Conservation (phyloP, 2,888 invertebrate species). For the Hypomecis punctinalis region DNA sequence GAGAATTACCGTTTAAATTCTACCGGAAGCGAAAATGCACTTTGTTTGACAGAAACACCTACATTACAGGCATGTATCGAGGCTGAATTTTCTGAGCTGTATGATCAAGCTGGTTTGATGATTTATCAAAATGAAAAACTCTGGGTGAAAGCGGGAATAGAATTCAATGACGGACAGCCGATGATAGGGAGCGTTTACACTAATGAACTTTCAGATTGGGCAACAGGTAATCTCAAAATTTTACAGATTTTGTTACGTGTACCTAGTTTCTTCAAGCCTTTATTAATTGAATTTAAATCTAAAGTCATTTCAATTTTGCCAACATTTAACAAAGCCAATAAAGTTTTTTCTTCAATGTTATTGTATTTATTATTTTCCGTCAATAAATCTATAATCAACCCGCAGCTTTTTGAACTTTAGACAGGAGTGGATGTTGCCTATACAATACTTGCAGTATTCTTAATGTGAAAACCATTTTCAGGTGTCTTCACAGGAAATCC, state of each 20-base stretch:
- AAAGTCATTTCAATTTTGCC: too few relatives aligned
- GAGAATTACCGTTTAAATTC: not conserved
- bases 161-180: conserved; percentile 72
- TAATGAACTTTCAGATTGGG: conserved; percentile 72
- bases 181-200: conserved; percentile 74
- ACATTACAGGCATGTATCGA: conserved; percentile 63
- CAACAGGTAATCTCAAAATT: conserved; percentile 58
- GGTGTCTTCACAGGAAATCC: conserved; percentile 68
- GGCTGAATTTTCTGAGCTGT: conserved; percentile 65
- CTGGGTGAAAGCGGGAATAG: conserved; percentile 74
- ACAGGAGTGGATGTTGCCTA: too few relatives aligned
- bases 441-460: too few relatives aligned
- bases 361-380: too few relatives aligned
- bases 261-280: too few relatives aligned
- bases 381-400: too few relatives aligned
- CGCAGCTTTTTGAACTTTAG: too few relatives aligned
- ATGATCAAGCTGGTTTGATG: conserved; percentile 78
- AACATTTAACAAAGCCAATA: too few relatives aligned
- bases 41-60: not conserved
- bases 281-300: too few relatives aligned
- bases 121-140: conserved; percentile 71
- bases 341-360: too few relatives aligned
- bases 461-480: conserved; percentile 47
- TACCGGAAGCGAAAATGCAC: not conserved
- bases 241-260: not conserved